A percentile compares a stretch with the other conserved stretches of the same genome.
Conservation (phyloP, 1,140 invertebrate genomes). For the Pinna nobilis region DNA sequence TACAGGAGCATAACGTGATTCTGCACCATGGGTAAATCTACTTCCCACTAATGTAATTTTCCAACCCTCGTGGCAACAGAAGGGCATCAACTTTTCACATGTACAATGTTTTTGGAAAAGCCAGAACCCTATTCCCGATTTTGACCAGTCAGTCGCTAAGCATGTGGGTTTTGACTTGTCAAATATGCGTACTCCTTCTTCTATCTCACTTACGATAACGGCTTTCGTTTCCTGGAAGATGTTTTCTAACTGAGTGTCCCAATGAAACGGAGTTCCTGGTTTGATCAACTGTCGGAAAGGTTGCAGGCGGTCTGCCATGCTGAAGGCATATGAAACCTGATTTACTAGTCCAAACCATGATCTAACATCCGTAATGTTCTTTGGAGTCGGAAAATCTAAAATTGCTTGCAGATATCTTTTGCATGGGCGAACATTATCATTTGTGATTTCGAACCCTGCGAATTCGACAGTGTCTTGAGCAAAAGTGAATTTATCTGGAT, state of each 20-base stretch:
- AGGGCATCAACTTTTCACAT: not conserved
- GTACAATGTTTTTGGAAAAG: conserved; percentile 32
- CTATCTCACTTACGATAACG: conserved; percentile 20
- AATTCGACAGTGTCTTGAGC: conserved; percentile 47
- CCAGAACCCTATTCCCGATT: conserved; percentile 27
- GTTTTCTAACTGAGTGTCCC: conserved; percentile 31
- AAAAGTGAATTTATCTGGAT: conserved; percentile 56
- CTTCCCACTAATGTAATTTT: conserved; percentile 15
- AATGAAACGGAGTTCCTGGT: conserved; percentile 29
- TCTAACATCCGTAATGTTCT: conserved; percentile 45
- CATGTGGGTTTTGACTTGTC: conserved; percentile 35
- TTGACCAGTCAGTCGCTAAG: conserved; percentile 42
- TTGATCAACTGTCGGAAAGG: conserved; percentile 45
- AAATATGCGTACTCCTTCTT: conserved; percentile 40
- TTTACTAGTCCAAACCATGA: conserved; percentile 42
- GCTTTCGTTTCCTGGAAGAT: conserved; percentile 37
- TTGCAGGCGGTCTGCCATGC: conserved; percentile 32
- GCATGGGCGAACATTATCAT: conserved; percentile 36
- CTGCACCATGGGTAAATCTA: conserved; percentile 45
- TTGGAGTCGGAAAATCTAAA: conserved; percentile 35
- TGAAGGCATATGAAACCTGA: conserved; percentile 35
- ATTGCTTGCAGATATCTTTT: conserved; percentile 34
- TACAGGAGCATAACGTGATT: conserved; percentile 49
- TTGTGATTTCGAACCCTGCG: conserved; percentile 39
- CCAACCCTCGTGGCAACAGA: conserved; percentile 31